Percentiles rank a stretch among this genome's conserved stretches.
These are phyloP conservation scores for Alosa alosa DNA, from an alignment of 2,113 vertebrate genomes.

Conservation along the genomic window DNA sequence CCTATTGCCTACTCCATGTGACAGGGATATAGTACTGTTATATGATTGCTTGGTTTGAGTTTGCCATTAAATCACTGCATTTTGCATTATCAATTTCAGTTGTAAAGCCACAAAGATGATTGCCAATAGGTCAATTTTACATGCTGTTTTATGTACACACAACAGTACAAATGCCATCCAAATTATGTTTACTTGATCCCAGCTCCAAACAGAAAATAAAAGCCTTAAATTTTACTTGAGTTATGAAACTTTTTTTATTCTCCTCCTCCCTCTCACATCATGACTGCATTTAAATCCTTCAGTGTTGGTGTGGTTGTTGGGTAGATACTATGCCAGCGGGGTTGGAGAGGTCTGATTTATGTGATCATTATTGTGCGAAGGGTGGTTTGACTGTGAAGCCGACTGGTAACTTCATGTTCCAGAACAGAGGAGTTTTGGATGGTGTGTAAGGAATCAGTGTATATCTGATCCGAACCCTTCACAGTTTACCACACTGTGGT, in stretches of 20 bases:
- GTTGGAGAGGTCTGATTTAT: background rate
- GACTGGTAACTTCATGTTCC: background rate
- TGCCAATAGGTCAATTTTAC: constrained; percentile 20
- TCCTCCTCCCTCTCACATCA: background rate
- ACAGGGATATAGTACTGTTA: background rate
- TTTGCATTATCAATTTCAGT: constrained; percentile 23
- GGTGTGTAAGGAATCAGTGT: background rate
- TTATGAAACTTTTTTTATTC: constrained; percentile 4
- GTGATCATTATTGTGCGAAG: background rate
- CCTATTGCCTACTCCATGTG: background rate
- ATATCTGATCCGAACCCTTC: background rate
- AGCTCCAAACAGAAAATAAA: constrained; percentile 60
- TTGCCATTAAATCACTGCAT: constrained; percentile 5
- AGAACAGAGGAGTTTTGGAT: background rate
- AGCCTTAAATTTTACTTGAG: constrained; percentile 15
- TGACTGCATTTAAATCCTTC: constrained; percentile 5
- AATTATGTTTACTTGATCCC: constrained; percentile 39
- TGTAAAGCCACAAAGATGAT: constrained; percentile 26
- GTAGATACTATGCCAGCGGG: background rate
- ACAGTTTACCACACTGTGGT: background rate
- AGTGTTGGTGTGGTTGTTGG: background rate
- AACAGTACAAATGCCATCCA: constrained; percentile 49
- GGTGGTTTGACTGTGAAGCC: background rate
- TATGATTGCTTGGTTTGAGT: background rate
- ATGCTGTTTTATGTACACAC: constrained; percentile 32